Conservation (phyloP, 2,797 vertebrate species). For the Crocodylus rhombifer region DNA sequence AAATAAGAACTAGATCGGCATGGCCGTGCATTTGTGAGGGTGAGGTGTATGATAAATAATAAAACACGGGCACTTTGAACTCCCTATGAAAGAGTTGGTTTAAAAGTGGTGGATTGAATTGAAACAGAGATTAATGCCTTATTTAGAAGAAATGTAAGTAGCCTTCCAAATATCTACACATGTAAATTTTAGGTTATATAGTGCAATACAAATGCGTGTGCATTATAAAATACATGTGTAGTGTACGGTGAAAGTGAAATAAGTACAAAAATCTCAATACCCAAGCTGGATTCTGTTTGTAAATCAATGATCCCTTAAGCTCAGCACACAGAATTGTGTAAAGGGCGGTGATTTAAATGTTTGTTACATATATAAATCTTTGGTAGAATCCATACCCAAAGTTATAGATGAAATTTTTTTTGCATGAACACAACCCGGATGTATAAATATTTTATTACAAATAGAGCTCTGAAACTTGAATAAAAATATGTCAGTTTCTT, state of each 20-base stretch:
- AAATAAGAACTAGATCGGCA: constrained; percentile 47
- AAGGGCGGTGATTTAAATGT: constrained; percentile 40
- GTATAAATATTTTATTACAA: constrained; percentile 74
- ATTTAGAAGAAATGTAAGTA: constrained; percentile 51
- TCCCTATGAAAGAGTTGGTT: constrained; percentile 54
- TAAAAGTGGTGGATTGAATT: constrained; percentile 38
- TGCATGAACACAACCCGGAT: constrained; percentile 59
- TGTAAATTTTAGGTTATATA: constrained; percentile 18
- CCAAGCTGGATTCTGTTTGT: constrained; percentile 54
- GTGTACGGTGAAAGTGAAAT: constrained; percentile 34
- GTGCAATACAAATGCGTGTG: constrained; percentile 25
- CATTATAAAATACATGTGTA: not conserved
- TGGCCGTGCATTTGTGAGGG: not conserved
- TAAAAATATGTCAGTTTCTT: constrained; percentile 74
- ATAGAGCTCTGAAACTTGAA: constrained; percentile 71
- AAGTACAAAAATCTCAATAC: not conserved
- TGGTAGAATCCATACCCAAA: constrained; percentile 67
- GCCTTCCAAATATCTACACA: constrained; percentile 26
- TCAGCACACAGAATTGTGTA: constrained; percentile 34
- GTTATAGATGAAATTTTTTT: constrained; percentile 76
- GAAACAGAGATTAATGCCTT: constrained; percentile 34
- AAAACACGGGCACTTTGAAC: constrained; percentile 32
- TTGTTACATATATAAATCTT: constrained; percentile 63
- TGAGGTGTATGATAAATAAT: constrained; percentile 44
- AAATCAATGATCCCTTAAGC: constrained; percentile 21